A percentile compares a stretch with the other conserved stretches of the same genome.
These are phyloP conservation scores for Salvelinus namaycush DNA, from an alignment of 2,113 vertebrate genomes.

Conservation along the genomic window DNA sequence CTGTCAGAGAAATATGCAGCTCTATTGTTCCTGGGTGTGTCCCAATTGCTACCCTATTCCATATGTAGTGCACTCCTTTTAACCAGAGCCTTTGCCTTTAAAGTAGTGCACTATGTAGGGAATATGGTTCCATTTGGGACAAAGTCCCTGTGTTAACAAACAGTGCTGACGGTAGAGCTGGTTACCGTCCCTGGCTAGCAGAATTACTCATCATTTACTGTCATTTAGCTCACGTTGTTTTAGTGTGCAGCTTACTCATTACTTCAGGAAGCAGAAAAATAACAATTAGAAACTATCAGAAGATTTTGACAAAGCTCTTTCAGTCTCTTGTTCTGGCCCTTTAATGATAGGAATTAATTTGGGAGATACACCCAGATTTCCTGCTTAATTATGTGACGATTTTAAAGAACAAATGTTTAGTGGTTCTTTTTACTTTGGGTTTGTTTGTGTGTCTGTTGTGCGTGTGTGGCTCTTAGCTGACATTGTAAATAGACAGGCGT, in stretches of 20 bases:
- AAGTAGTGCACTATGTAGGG: too few relatives aligned
- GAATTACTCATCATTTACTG: slow-evolving; percentile 44
- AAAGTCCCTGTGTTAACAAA: neutral
- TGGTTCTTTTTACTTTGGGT: neutral
- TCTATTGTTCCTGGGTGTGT: neutral
- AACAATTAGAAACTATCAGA: neutral
- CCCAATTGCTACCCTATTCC: too few relatives aligned
- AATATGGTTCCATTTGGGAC: too few relatives aligned
- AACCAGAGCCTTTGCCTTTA: neutral
- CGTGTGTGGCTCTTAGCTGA: too few relatives aligned
- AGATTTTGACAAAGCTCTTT: slow-evolving; percentile 31
- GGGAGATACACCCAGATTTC: slow-evolving; percentile 46
- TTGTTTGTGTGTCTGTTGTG: neutral
- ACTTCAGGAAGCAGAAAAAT: slow-evolving; percentile 26
- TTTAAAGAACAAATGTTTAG: slow-evolving; percentile 41
- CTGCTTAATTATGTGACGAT: slow-evolving; percentile 50
- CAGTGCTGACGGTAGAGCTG: neutral
- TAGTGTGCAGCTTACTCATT: slow-evolving; percentile 46
- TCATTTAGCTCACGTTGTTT: slow-evolving; percentile 59
- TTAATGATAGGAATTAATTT: slow-evolving; percentile 28
- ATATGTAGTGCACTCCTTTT: neutral
- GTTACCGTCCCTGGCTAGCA: slow-evolving; percentile 17
- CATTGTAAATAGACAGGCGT: too few relatives aligned
- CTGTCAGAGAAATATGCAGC: slow-evolving; percentile 9
- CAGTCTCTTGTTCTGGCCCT: slow-evolving; percentile 40